Conservation (phyloP, 2,113 vertebrate genomes). For the Haplochromis burtoni region DNA sequence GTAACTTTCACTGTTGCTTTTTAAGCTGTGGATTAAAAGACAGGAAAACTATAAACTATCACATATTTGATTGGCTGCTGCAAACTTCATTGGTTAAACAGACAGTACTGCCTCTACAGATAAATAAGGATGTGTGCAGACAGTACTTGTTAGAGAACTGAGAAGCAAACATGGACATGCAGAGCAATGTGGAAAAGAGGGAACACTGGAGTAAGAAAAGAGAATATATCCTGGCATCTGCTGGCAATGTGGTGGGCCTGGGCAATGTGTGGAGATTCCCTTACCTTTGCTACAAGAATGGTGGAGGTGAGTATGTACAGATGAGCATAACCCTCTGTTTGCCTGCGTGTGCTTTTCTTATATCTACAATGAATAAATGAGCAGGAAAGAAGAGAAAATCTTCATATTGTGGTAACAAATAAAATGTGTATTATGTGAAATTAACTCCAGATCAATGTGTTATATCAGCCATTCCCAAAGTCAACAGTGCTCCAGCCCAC, state of each 20-base stretch:
- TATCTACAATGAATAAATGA: background rate
- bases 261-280: conserved; percentile 35
- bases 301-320: conserved; percentile 14
- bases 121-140: background rate
- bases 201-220: conserved; percentile 6
- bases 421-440: background rate
- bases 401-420: background rate
- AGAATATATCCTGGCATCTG: conserved; percentile 13
- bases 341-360: background rate
- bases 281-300: background rate
- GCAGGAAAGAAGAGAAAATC: background rate
- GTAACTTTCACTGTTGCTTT: background rate
- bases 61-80: background rate
- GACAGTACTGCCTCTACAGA: background rate
- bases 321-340: background rate
- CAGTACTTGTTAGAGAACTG: background rate
- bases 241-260: conserved; percentile 20
- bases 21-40: background rate
- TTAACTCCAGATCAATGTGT: background rate
- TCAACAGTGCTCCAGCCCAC: background rate
- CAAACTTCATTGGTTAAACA: background rate
- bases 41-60: background rate
- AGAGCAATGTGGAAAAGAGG: background rate
- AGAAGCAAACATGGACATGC: background rate
- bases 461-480: background rate